phyloP scores from a whole-genome alignment of 2,888 invertebrate genomes.

The Leucophenga montana region DNA sequence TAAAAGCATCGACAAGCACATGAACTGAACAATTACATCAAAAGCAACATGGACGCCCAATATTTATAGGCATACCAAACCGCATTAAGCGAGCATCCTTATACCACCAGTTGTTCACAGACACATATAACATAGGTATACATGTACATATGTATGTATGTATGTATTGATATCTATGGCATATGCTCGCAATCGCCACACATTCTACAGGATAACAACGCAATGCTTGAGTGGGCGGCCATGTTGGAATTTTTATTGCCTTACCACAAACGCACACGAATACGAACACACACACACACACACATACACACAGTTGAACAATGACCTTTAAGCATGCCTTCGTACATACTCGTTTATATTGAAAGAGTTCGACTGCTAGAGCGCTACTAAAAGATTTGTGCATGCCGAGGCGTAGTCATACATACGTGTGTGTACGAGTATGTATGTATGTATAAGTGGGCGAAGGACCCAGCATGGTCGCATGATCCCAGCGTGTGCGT shows the following conservation, averaged over 20 bases:
- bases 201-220: not conserved
- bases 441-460: no score
- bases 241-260: constrained; percentile 49
- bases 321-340: not conserved
- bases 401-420: no score
- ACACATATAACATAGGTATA: no score
- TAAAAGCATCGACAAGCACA: no score
- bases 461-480: no score
- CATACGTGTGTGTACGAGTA: no score
- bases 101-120: no score
- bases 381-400: no score
- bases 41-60: constrained; percentile 5
- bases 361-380: not conserved
- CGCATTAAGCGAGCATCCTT: not conserved
- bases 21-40: no score
- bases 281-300: not conserved
- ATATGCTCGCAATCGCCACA: not conserved
- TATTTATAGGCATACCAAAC: constrained; percentile 7
- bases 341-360: not conserved
- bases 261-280: constrained; percentile 23
- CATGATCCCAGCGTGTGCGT: not conserved
- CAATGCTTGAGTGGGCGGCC: not conserved
- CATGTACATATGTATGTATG: not conserved
- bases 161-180: not conserved
- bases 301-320: not conserved